phyloP scores from a whole-genome alignment of 2,888 invertebrate species.

The Mythimna vitellina region DNA sequence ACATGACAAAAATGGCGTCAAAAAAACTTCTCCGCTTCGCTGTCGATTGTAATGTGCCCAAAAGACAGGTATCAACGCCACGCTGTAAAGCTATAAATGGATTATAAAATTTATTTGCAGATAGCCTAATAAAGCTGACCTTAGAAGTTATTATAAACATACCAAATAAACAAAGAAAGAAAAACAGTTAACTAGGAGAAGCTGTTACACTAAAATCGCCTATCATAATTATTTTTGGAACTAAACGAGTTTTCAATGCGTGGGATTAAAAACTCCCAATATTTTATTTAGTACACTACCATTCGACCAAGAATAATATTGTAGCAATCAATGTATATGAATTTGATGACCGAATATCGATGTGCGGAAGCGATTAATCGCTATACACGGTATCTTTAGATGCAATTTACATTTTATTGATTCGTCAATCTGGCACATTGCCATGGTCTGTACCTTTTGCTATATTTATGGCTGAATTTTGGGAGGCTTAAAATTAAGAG shows the following conservation, averaged over 20 bases:
- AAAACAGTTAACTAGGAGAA: neutral
- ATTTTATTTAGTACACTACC: neutral
- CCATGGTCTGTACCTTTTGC: slow-evolving; percentile 41
- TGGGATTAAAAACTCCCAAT: slow-evolving; percentile 1
- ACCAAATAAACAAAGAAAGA: neutral
- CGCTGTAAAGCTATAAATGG: no score
- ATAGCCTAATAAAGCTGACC: no score
- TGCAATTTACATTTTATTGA: slow-evolving; percentile 77
- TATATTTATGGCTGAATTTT: slow-evolving; percentile 51
- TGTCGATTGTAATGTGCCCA: no score
- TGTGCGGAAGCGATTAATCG: slow-evolving; percentile 65
- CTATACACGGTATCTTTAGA: slow-evolving; percentile 65
- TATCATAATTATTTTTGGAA: neutral
- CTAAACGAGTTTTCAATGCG: neutral
- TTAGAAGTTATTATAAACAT: no score
- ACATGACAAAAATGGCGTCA: no score
- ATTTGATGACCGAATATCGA: slow-evolving; percentile 52
- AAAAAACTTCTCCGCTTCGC: no score
- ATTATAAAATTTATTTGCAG: no score
- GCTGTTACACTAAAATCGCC: neutral
- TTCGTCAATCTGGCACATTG: slow-evolving; percentile 70
- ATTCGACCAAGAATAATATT: slow-evolving; percentile 34
- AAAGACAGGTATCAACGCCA: no score
- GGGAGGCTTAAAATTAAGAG: slow-evolving; percentile 14
- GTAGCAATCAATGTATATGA: slow-evolving; percentile 57